Evolutionary conservation across 2,113 vertebrate species (phyloP), one percentile per base, ranked within the genome.

Genomic region (Lota lota): DNA sequence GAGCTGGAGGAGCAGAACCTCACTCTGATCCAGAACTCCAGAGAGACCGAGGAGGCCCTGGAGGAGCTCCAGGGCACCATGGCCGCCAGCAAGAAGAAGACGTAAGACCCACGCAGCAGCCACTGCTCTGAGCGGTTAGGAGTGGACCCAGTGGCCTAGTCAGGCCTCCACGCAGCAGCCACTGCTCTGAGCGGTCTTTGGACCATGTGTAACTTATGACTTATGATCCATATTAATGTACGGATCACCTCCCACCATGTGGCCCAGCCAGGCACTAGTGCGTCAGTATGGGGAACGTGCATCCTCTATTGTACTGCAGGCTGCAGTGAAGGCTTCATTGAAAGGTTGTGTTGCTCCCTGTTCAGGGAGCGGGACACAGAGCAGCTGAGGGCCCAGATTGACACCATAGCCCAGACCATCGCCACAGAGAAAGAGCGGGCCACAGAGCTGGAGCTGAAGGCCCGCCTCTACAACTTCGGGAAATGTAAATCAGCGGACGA

Each of bases 1-100:
- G 84, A 94, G 76, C 88, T 97, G 82, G 94, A 94, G 18, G 93
- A 98, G 76, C 93, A 98, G 83, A 97, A 93, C 80, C 80, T 97
- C 54, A 94, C 92, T 0, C 87, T 97, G 20, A 90, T 96, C 67
- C 93, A 95, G 81, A 95, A 94, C 86, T 92, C 87, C 0, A 90
- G 92, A 3, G 93, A 95, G 62, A 89, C 82, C 0, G 91, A 95
- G 17, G 92, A 94, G 77, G 78, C 75, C 0, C 70, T 95, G 73
- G 89, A 94, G 33, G 89, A 94, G 20, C 86, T 94, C 22, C 86
- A 68, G 1, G 76, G 88, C 28, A 79, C 79, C 53, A 85, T 93
- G 70, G 80, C 86, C 66, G 87, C 57, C n/a, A 93, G 89, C 0
- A 79, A 81, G 4, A 80, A 77, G 63, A 92, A 89, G 71, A 94